phyloP scores from a whole-genome alignment of 2,888 invertebrate genomes.

The Dexiosoma caninum region DNA sequence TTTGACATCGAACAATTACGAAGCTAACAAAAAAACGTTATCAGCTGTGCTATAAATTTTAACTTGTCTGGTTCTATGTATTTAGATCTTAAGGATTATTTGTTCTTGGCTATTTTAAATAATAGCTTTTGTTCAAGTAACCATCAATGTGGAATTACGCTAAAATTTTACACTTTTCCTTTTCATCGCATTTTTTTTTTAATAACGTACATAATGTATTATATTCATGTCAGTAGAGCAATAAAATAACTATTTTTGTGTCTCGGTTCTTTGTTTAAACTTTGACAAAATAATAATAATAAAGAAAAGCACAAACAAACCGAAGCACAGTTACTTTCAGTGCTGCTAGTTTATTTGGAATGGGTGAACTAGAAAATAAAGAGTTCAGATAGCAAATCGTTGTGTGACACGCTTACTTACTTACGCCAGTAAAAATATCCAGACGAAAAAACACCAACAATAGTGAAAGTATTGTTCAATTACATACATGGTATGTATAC shows the following conservation, averaged over 20 bases:
- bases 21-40: too few relatives aligned
- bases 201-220: constrained; percentile 16
- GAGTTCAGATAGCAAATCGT: constrained; percentile 53
- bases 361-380: constrained; percentile 41
- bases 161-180: constrained; percentile 16
- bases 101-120: neutral
- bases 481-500: constrained; percentile 8
- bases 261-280: constrained; percentile 32
- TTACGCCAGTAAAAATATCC: constrained; percentile 21
- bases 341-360: constrained; percentile 45
- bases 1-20: too few relatives aligned
- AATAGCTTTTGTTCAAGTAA: neutral
- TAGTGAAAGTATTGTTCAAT: constrained; percentile 57
- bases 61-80: too few relatives aligned
- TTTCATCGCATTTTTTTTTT: constrained; percentile 13
- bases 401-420: constrained; percentile 58
- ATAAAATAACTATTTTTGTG: constrained; percentile 37
- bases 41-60: too few relatives aligned
- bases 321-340: constrained; percentile 15
- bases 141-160: constrained; percentile 6
- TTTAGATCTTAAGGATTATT: too few relatives aligned
- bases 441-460: constrained; percentile 16
- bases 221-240: constrained; percentile 14
- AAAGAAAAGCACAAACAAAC: constrained; percentile 38
- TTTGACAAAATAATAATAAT: constrained; percentile 19